These are phyloP conservation scores for Magallana nippona DNA, from an alignment of 2,888 invertebrate species.

Conservation along the genomic window DNA sequence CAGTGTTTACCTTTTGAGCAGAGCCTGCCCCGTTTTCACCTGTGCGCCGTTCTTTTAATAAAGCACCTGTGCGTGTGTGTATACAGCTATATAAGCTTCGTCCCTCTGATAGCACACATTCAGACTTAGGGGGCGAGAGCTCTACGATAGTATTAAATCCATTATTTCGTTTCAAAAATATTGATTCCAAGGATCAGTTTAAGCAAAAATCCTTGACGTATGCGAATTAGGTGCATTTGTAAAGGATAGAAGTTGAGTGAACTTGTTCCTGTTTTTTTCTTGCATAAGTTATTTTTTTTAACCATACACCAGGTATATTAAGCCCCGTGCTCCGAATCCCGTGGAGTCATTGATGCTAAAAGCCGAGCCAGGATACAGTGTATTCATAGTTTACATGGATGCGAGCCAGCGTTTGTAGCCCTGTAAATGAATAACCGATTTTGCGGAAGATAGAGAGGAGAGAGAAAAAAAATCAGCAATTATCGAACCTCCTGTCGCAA, in stretches of 20 bases:
- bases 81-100: constrained; percentile 10
- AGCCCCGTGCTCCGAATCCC: neutral
- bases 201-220: constrained; percentile 14
- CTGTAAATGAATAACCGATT: neutral
- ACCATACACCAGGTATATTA: neutral
- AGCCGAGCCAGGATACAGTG: neutral
- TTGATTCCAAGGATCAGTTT: constrained; percentile 23
- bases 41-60: constrained; percentile 20
- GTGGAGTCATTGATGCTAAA: constrained; percentile 8
- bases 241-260: constrained; percentile 10
- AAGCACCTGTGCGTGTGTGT: constrained; percentile 5
- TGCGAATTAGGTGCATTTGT: constrained; percentile 1
- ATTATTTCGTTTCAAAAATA: constrained; percentile 1
- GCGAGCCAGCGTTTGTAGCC: neutral
- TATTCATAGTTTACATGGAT: constrained; percentile 7
- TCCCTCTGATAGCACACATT: constrained; percentile 10
- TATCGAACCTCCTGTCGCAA: constrained; percentile 18
- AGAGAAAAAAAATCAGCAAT: constrained; percentile 14
- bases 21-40: neutral
- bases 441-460: neutral
- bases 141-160: neutral
- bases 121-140: neutral
- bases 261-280: neutral
- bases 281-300: constrained; percentile 11
- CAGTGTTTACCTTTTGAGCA: neutral